These are phyloP conservation scores for Nymphalis urticae DNA, from an alignment of 2,888 invertebrate genomes.

Conservation along the genomic window DNA sequence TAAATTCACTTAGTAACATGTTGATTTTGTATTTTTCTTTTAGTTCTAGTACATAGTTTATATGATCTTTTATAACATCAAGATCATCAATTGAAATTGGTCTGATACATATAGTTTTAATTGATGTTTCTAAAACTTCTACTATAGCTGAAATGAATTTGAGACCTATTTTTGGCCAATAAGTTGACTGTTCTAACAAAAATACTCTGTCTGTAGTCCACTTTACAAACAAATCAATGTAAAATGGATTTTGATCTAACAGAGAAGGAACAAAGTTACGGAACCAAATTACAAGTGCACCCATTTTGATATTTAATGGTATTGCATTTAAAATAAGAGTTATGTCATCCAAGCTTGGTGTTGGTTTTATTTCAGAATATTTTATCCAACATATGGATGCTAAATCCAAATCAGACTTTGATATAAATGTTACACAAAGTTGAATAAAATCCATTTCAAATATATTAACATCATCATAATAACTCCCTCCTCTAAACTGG, in stretches of 20 bases:
- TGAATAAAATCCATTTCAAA: slow-evolving; percentile 61
- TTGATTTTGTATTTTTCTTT: slow-evolving; percentile 77
- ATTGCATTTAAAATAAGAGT: slow-evolving; percentile 64
- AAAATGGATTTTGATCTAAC: slow-evolving; percentile 70
- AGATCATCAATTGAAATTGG: slow-evolving; percentile 74
- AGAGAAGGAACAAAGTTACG: slow-evolving; percentile 70
- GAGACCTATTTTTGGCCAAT: slow-evolving; percentile 78
- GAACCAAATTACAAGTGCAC: slow-evolving; percentile 71
- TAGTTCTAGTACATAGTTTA: slow-evolving; percentile 66
- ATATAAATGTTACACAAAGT: slow-evolving; percentile 64
- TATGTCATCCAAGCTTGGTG: slow-evolving; percentile 55
- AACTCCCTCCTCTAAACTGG: slow-evolving; percentile 60
- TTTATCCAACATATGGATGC: slow-evolving; percentile 76
- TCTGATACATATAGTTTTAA: slow-evolving; percentile 63
- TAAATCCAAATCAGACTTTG: slow-evolving; percentile 70
- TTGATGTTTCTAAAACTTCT: slow-evolving; percentile 60
- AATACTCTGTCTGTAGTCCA: slow-evolving; percentile 76
- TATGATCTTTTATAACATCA: slow-evolving; percentile 65
- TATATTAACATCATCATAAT: slow-evolving; percentile 59
- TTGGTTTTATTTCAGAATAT: slow-evolving; percentile 61
- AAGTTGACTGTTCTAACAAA: slow-evolving; percentile 67
- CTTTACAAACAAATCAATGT: slow-evolving; percentile 72
- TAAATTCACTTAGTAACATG: slow-evolving; percentile 68
- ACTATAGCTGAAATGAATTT: slow-evolving; percentile 71
- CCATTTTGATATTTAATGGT: slow-evolving; percentile 69